phyloP scores from a whole-genome alignment of 1,140 invertebrate genomes.

The Anastatus disparis region DNA sequence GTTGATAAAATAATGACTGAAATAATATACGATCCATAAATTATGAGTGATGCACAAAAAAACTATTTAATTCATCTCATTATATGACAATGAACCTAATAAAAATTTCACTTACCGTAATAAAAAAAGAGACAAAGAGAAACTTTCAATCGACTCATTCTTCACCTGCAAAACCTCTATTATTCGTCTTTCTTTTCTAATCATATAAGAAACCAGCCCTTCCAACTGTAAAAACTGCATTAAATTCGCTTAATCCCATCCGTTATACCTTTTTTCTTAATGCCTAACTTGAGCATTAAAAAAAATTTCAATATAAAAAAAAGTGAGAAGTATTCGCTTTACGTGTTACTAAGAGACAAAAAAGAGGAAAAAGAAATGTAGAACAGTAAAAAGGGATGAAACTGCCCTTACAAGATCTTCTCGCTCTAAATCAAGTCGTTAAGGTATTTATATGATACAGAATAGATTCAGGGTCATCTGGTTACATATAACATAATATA shows the following conservation, averaged over 20 bases:
- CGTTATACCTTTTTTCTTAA: neutral
- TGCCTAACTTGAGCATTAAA: neutral
- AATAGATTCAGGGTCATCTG: conserved; percentile 21
- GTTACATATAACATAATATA: neutral
- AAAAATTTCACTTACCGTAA: no score
- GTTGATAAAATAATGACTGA: no score
- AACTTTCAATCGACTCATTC: no score
- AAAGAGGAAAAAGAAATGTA: neutral
- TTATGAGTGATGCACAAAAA: no score
- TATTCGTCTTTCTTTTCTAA: no score
- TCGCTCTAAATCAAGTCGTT: conserved; percentile 28
- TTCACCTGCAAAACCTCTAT: no score
- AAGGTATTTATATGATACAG: conserved; percentile 18
- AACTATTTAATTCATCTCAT: no score
- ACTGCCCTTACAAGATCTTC: neutral
- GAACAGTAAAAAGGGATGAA: neutral
- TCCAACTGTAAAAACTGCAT: neutral
- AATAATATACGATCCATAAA: no score
- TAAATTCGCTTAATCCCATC: neutral
- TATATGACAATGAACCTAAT: no score
- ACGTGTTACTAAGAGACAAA: neutral
- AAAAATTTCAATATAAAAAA: neutral
- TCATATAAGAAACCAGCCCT: neutral
- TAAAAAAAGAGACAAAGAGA: no score
- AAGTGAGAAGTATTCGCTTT: neutral